Evolutionary conservation across 1,140 invertebrate species (phyloP), one percentile per base, ranked within the genome.

Genomic region (honey bee (Apis mellifera)): DNA sequence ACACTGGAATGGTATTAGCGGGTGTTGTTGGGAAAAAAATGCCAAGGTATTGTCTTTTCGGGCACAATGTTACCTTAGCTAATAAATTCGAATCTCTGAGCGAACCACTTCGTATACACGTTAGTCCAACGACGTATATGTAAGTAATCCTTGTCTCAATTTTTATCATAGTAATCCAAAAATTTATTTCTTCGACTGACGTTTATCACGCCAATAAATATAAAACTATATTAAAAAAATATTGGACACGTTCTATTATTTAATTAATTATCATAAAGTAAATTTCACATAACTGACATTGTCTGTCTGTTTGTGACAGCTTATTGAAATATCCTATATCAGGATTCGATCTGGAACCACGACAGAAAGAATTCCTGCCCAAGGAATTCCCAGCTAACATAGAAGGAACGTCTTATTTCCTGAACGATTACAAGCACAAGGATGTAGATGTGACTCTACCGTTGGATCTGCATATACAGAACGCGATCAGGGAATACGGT

Each of bases 61-160:
- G 98, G 1, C 97, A 98, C 93, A 98, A 99, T 90, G 98, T 98
- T 17, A 99, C 98, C 2, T 95, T 99, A 66, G 98, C 98, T 42
- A 99, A 99, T 93, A 98, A 98, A 94, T 98, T 99, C 90, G 98
- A 99, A 93, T 99, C 98, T 0, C 96, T 97, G 55, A 99, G 98
- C 77, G 98, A 98, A 93, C 97, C 98, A 0, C 94, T 98, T 73
- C 96, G 96, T 92, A 97, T 98, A 89, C 99, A 99, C 92, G 96
- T 99, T 86, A 99, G 98, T 92, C 98, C 98, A 8, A 98, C 97
- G 11, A 99, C 98, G 48, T 97, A 98, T 92, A 95, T 96, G 98
- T 99, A 96, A 97, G 97, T 95, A 75, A 55, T 21, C 13, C 9
- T 15, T 4, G 42, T 9, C 11, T 21, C 32, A 42, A 42, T 42